Evolutionary conservation across 2,797 vertebrate genomes (phyloP).

Genomic region (Hydrophis major): DNA sequence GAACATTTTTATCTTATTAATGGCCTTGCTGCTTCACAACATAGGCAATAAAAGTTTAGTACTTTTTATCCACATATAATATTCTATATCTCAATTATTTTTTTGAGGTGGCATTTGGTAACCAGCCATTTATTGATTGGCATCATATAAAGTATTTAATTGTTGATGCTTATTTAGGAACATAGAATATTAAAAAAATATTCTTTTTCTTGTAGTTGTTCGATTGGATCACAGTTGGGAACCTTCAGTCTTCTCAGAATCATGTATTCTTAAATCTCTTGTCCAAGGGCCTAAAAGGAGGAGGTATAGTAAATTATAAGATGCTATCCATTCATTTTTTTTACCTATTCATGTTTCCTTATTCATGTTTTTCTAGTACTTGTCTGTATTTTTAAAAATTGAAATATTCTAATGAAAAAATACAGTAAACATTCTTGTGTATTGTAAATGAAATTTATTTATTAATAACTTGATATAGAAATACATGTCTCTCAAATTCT

Average conservation of each 20-base stretch:
- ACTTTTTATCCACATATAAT: background rate
- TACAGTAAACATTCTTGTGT: background rate
- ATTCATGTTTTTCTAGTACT: background rate
- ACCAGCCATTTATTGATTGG: background rate
- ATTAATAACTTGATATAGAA: background rate
- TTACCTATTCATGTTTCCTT: background rate
- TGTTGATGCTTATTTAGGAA: background rate
- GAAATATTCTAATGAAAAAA: background rate
- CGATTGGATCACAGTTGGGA: constrained; percentile 76
- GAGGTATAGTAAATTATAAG: constrained; percentile 77
- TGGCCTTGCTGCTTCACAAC: background rate
- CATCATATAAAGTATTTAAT: background rate
- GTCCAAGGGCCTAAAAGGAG: constrained; percentile 89
- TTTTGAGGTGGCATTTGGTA: background rate
- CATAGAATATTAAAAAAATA: constrained; percentile 10
- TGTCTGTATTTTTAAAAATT: background rate
- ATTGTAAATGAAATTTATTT: background rate
- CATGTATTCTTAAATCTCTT: constrained; percentile 86
- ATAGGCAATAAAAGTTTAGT: background rate
- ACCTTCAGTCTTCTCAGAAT: constrained; percentile 75
- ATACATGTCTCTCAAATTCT: background rate
- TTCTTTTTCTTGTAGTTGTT: constrained; percentile 75
- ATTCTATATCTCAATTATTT: background rate
- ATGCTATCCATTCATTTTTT: background rate
- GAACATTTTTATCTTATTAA: background rate